Percentiles rank a stretch among this genome's conserved stretches.
These are phyloP conservation scores for Miniopterus natalensis DNA, from an alignment of 2,113 vertebrate species.

Conservation along the genomic window DNA sequence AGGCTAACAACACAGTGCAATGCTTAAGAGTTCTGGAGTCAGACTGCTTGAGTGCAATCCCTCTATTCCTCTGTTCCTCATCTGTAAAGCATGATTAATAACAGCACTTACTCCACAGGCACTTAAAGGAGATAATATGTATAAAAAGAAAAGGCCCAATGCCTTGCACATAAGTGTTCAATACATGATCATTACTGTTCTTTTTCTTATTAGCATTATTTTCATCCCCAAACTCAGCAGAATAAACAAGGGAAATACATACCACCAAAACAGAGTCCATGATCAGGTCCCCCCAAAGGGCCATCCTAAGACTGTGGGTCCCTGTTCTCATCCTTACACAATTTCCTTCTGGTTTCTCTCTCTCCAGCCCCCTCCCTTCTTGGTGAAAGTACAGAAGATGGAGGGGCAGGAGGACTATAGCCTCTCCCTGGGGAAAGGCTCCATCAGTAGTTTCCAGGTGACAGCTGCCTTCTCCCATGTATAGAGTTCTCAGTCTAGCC, in stretches of 20 bases:
- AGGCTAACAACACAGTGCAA: not conserved
- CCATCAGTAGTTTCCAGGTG: not conserved
- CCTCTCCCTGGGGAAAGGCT: not conserved
- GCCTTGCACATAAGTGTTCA: not conserved
- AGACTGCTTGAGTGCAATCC: not conserved
- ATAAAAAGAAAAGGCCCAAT: not conserved
- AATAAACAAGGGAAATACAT: slow-evolving; percentile 35
- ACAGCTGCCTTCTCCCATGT: not conserved
- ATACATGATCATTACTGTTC: not conserved
- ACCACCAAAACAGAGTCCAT: not conserved
- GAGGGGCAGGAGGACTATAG: not conserved
- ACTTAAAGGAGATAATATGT: slow-evolving; percentile 20
- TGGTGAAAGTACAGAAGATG: not conserved
- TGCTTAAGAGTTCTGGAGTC: not conserved
- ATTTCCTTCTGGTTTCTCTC: not conserved
- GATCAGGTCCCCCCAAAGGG: not conserved
- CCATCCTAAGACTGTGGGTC: not conserved
- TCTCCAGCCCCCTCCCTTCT: not conserved
- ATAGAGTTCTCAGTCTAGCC: not conserved
- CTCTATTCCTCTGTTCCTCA: not conserved
- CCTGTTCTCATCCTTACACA: not conserved
- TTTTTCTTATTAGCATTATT: not conserved
- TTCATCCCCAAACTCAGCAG: not conserved
- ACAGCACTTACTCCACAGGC: not conserved
- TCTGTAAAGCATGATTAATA: not conserved